A percentile compares a stretch with the other conserved stretches of the same genome.
These are phyloP conservation scores for Mesorhabditis sp. DNA, from an alignment of 2,888 invertebrate genomes.

Conservation along the genomic window DNA sequence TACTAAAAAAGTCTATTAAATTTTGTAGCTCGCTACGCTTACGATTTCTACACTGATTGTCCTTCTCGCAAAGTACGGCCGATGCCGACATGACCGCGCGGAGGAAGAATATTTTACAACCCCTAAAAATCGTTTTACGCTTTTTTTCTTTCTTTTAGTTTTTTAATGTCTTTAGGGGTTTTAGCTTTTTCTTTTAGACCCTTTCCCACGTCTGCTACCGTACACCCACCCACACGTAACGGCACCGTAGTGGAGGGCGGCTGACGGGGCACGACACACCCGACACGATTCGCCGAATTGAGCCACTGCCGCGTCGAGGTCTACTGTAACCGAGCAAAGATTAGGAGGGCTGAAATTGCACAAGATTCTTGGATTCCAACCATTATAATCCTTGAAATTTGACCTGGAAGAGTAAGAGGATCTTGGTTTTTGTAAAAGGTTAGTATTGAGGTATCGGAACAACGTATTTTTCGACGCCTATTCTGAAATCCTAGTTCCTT, in stretches of 20 bases:
- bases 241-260: neutral
- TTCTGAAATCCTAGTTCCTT: no score
- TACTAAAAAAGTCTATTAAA: neutral
- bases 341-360: neutral
- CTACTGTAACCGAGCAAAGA: neutral
- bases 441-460: no score
- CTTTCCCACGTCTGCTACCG: no score
- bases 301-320: neutral
- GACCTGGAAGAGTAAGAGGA: no score
- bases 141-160: neutral
- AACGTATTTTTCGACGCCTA: no score
- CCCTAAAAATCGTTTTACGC: neutral
- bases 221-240: neutral
- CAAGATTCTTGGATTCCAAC: neutral
- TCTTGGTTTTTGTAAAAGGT: no score
- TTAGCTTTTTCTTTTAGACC: no score
- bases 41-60: neutral
- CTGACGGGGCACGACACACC: neutral
- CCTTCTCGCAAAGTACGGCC: slow-evolving; percentile 2
- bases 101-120: slow-evolving; percentile 4
- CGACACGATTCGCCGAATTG: neutral
- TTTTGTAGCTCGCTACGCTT: neutral
- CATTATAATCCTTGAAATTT: no score
- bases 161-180: no score
- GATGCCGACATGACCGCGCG: neutral